These are phyloP conservation scores for Enteromius radiatus DNA, from an alignment of 2,797 vertebrate species.

Conservation along the genomic window DNA sequence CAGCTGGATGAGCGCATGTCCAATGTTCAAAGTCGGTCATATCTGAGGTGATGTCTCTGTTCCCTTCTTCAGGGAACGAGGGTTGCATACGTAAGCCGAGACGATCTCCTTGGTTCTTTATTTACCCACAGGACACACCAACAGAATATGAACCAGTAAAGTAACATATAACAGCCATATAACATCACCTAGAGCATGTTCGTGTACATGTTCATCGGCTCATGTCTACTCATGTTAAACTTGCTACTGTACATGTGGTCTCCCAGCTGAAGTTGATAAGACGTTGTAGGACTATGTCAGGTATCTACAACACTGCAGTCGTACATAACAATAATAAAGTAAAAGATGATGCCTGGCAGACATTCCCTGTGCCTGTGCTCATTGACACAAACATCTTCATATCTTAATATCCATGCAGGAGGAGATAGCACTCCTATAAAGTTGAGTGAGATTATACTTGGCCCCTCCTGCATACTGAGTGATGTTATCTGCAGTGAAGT, in stretches of 20 bases:
- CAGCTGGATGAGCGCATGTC: no score
- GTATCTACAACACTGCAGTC: neutral
- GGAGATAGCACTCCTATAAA: slow-evolving; percentile 49
- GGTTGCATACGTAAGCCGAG: no score
- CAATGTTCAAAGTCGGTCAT: no score
- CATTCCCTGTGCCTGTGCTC: slow-evolving; percentile 1
- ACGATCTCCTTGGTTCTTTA: neutral
- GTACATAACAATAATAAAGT: neutral
- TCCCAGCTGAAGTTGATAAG: slow-evolving; percentile 7
- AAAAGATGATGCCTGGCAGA: slow-evolving; percentile 18
- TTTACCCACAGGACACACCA: neutral
- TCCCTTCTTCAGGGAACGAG: no score
- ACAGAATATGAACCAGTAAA: neutral
- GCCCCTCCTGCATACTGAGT: slow-evolving; percentile 62
- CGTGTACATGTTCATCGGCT: neutral
- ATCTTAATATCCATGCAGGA: slow-evolving; percentile 44
- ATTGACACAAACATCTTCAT: slow-evolving; percentile 36
- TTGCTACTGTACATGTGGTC: neutral
- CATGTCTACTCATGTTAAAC: neutral
- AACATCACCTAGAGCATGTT: neutral
- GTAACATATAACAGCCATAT: neutral
- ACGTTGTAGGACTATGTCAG: neutral
- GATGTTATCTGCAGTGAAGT: slow-evolving; percentile 68
- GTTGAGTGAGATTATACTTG: slow-evolving; percentile 59
- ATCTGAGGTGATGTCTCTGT: no score